Percentiles rank a stretch among this genome's conserved stretches.
phyloP scores from a whole-genome alignment of 2,888 invertebrate species.

The Cheiracanthium punctorium region DNA sequence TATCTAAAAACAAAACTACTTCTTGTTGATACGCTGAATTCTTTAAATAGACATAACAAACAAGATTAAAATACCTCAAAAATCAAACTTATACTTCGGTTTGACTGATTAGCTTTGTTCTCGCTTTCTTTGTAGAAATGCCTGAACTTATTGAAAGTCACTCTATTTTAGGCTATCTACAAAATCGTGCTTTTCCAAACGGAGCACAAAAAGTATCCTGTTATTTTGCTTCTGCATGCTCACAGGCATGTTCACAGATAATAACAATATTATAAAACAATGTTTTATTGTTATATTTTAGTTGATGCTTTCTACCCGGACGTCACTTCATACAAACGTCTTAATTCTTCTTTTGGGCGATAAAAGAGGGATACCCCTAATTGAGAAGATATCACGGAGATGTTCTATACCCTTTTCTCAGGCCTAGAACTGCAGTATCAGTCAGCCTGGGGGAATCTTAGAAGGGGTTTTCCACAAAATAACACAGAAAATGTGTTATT shows the following conservation, averaged over 20 bases:
- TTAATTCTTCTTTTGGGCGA: constrained; percentile 49
- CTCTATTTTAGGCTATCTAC: not conserved
- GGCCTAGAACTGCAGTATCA: not conserved
- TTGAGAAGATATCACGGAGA: constrained; percentile 38
- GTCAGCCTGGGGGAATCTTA: not conserved
- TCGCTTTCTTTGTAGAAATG: too few relatives aligned
- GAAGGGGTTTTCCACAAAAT: constrained; percentile 27
- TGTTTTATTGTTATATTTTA: constrained; percentile 3
- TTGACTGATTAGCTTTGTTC: too few relatives aligned
- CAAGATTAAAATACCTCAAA: too few relatives aligned
- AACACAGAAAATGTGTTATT: too few relatives aligned
- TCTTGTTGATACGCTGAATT: too few relatives aligned
- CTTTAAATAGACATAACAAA: too few relatives aligned
- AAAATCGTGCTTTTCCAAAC: not conserved
- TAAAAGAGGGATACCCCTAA: constrained; percentile 28
- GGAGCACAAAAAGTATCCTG: not conserved
- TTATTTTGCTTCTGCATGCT: not conserved
- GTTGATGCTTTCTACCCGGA: constrained; percentile 27
- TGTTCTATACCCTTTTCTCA: constrained; percentile 2
- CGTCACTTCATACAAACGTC: constrained; percentile 29
- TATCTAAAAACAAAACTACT: too few relatives aligned
- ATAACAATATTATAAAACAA: not conserved
- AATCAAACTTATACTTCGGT: too few relatives aligned
- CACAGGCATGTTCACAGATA: not conserved
- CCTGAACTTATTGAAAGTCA: too few relatives aligned